phyloP scores from a whole-genome alignment of 2,888 invertebrate species.

The Beris chalybata region DNA sequence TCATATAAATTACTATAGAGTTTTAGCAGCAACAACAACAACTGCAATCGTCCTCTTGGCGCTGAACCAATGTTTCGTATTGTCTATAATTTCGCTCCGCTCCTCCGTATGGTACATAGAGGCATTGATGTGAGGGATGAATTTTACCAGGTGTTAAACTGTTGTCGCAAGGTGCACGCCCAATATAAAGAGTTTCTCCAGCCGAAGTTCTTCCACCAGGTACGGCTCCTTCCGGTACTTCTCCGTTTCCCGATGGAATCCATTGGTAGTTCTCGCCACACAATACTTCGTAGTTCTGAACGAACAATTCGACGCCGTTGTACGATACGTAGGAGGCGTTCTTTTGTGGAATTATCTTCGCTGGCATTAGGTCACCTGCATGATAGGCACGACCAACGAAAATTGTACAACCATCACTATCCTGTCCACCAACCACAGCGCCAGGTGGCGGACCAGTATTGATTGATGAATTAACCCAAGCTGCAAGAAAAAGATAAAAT shows the following conservation, averaged over 20 bases:
- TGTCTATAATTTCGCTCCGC: background rate
- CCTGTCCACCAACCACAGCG: slow-evolving; percentile 35
- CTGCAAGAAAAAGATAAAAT: too few relatives aligned
- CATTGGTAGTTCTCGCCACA: slow-evolving; percentile 56
- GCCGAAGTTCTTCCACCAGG: background rate
- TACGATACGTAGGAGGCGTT: slow-evolving; percentile 57
- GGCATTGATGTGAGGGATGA: background rate
- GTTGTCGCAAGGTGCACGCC: background rate
- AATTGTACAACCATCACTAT: slow-evolving; percentile 36
- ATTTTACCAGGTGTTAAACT: background rate
- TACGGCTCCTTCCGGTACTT: slow-evolving; percentile 35
- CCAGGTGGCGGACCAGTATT: slow-evolving; percentile 1
- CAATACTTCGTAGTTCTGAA: slow-evolving; percentile 54
- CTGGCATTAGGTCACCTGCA: slow-evolving; percentile 56
- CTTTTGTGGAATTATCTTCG: slow-evolving; percentile 60
- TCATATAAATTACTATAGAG: too few relatives aligned
- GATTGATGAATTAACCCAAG: too few relatives aligned
- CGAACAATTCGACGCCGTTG: slow-evolving; percentile 57
- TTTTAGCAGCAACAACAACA: slow-evolving; percentile 15
- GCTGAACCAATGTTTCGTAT: background rate
- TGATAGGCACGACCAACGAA: slow-evolving; percentile 50
- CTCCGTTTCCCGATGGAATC: slow-evolving; percentile 50
- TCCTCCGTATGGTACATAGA: background rate
- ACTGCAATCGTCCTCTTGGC: background rate
- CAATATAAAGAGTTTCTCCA: background rate